Conservation (phyloP, 2,797 vertebrate genomes). For the Malurus splendens region DNA sequence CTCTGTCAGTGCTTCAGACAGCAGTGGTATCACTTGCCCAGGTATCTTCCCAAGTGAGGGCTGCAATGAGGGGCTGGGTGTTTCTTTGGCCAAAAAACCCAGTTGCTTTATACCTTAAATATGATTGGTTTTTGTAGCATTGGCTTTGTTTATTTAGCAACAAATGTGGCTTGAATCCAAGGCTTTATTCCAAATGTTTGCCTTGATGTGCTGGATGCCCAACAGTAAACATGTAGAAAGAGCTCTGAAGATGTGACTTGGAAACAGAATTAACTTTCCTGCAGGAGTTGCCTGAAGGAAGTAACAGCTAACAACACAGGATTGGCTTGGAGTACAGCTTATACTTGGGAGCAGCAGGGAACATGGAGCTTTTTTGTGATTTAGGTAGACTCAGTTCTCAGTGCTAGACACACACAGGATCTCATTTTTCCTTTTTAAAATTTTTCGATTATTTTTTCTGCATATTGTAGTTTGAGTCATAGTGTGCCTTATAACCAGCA, state of each 20-base stretch:
- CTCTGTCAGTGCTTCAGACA: background rate
- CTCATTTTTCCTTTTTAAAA: background rate
- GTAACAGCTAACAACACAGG: background rate
- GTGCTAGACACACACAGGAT: background rate
- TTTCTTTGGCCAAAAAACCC: background rate
- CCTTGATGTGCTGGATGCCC: background rate
- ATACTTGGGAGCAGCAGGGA: background rate
- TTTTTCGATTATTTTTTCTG: background rate
- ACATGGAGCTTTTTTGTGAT: background rate
- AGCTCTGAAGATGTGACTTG: background rate
- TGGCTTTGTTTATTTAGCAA: background rate
- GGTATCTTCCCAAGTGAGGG: background rate
- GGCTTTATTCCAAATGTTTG: constrained; percentile 1
- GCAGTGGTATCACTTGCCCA: background rate
- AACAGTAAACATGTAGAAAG: background rate
- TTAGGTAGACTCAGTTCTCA: background rate
- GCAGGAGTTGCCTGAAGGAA: background rate
- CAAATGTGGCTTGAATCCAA: background rate
- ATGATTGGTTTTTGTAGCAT: background rate
- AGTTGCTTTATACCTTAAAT: background rate
- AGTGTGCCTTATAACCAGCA: background rate
- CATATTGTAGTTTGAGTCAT: background rate
- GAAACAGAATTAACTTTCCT: background rate
- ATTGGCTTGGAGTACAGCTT: background rate
- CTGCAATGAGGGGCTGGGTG: background rate